A percentile compares a stretch with the other conserved stretches of the same genome.
These are phyloP conservation scores for Leptodactylus fallax DNA, from an alignment of 2,797 vertebrate genomes.

Conservation along the genomic window DNA sequence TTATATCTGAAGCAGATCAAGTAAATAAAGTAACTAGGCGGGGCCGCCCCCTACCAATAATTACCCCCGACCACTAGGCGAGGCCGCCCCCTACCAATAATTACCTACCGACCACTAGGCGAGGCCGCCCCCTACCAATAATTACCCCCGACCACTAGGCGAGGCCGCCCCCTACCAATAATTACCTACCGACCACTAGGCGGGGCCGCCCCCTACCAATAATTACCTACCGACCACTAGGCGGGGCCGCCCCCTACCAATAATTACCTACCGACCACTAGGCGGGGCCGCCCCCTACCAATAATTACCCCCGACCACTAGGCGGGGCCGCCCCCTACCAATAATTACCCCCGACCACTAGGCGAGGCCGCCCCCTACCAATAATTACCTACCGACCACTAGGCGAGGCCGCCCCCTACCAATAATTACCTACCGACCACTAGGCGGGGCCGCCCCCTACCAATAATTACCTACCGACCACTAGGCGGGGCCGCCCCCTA, in stretches of 20 bases:
- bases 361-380: background rate
- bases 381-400: background rate
- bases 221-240: background rate
- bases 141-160: background rate
- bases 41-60: background rate
- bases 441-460: background rate
- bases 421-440: too few relatives aligned
- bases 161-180: background rate
- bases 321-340: background rate
- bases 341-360: background rate
- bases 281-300: background rate
- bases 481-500: background rate
- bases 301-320: background rate
- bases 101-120: too few relatives aligned
- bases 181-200: background rate
- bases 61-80: background rate
- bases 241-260: background rate
- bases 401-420: background rate
- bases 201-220: too few relatives aligned
- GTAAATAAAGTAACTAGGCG: background rate
- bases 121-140: too few relatives aligned
- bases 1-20: slow-evolving; percentile 78
- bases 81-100: background rate
- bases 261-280: background rate
- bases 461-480: accelerated